phyloP scores from a whole-genome alignment of 2,113 vertebrate species.

The Pantherophis guttatus region DNA sequence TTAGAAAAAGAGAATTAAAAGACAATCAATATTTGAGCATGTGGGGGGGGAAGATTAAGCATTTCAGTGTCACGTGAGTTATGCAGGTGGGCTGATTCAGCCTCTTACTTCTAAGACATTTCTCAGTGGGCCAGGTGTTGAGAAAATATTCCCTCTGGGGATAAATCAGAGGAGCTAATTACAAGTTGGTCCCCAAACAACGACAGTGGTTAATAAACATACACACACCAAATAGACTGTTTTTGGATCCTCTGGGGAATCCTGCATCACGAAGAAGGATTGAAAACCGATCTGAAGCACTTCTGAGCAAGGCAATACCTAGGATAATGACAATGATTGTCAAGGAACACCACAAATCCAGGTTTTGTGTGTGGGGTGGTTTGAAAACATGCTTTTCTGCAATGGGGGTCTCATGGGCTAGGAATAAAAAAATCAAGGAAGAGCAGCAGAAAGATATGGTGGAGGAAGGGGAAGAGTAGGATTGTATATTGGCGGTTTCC shows the following conservation, averaged over 20 bases:
- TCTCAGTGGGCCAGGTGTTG: not conserved
- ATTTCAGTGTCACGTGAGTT: not conserved
- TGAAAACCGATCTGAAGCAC: not conserved
- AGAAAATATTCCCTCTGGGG: conserved; percentile 8
- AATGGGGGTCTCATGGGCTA: not conserved
- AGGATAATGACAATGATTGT: not conserved
- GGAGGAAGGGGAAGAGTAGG: not conserved
- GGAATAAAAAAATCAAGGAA: not conserved
- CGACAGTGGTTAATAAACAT: conserved; percentile 3
- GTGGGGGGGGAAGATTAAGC: not conserved
- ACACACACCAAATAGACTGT: not conserved
- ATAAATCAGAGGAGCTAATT: conserved; percentile 18
- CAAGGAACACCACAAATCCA: not conserved
- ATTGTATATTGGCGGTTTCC: not conserved
- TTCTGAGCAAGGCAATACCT: not conserved
- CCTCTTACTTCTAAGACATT: not conserved
- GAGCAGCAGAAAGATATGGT: not conserved
- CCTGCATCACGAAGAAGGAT: not conserved
- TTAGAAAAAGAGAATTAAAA: not conserved
- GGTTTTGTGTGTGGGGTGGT: not conserved
- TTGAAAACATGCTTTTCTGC: not conserved
- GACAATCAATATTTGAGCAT: not conserved
- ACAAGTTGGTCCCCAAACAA: not conserved
- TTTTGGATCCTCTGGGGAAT: not conserved
- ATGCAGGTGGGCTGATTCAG: not conserved